A percentile compares a stretch with the other conserved stretches of the same genome.
These are phyloP conservation scores for Chelmon rostratus DNA, from an alignment of 2,797 vertebrate species.

Conservation along the genomic window DNA sequence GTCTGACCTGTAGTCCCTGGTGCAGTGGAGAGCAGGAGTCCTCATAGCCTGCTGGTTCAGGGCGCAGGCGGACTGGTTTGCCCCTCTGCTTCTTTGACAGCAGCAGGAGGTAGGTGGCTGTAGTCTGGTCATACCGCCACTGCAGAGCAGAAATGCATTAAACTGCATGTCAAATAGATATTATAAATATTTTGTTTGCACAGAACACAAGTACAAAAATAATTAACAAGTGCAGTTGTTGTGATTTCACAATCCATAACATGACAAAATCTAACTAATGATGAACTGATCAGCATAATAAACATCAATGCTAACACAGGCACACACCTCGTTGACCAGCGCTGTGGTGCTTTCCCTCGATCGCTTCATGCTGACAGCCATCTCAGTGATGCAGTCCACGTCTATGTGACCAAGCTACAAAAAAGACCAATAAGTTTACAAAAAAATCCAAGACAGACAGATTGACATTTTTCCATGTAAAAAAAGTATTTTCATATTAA, in stretches of 20 bases:
- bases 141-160: slow-evolving; percentile 60
- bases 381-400: slow-evolving; percentile 94
- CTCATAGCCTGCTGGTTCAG: slow-evolving; percentile 57
- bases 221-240: neutral
- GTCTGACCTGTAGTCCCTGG: slow-evolving; percentile 82
- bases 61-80: slow-evolving; percentile 85
- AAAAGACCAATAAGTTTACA: slow-evolving; percentile 1
- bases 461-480: neutral
- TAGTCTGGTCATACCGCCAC: slow-evolving; percentile 95
- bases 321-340: slow-evolving; percentile 91
- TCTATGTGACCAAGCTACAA: slow-evolving; percentile 90
- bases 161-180: slow-evolving; percentile 12
- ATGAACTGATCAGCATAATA: neutral
- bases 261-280: neutral
- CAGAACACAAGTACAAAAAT: neutral
- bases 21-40: slow-evolving; percentile 63
- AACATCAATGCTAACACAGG: neutral
- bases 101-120: slow-evolving; percentile 94
- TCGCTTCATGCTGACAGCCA: slow-evolving; percentile 89
- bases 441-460: slow-evolving; percentile 9
- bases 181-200: slow-evolving; percentile 2
- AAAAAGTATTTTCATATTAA: neutral
- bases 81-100: slow-evolving; percentile 91
- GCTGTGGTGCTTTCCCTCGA: slow-evolving; percentile 86
- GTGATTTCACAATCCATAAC: neutral